A percentile compares a stretch with the other conserved stretches of the same genome.
Evolutionary conservation across 2,888 invertebrate genomes (phyloP).

Genomic region (Epinotia ramella): DNA sequence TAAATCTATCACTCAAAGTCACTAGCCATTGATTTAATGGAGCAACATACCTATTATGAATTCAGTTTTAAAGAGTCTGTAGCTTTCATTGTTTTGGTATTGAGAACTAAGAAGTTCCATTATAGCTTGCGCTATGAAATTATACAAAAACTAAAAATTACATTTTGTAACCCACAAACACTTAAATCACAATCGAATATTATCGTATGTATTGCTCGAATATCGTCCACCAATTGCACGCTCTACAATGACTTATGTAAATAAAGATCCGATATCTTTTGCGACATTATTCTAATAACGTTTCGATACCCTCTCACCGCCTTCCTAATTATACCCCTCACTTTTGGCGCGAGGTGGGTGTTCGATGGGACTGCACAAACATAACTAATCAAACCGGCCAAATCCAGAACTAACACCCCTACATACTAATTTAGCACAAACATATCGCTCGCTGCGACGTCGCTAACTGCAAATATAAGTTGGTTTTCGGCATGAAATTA

Average conservation of each 20-base stretch:
- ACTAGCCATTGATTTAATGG: no score
- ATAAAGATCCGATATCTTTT: background rate
- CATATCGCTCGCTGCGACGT: background rate
- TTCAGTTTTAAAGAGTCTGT: no score
- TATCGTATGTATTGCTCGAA: constrained; percentile 42
- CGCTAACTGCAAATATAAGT: constrained; percentile 29
- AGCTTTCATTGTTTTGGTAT: no score
- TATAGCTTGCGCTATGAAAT: background rate
- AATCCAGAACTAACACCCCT: constrained; percentile 17
- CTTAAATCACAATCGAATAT: constrained; percentile 39
- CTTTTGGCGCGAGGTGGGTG: constrained; percentile 79
- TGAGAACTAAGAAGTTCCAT: background rate
- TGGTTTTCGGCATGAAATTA: constrained; percentile 49
- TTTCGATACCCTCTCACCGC: constrained; percentile 30
- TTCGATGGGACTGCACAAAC: constrained; percentile 69
- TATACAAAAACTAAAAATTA: constrained; percentile 11
- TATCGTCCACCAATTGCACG: constrained; percentile 38
- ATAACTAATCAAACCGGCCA: constrained; percentile 56
- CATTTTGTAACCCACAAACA: background rate
- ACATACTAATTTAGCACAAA: constrained; percentile 6
- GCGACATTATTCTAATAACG: constrained; percentile 20
- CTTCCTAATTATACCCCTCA: constrained; percentile 48
- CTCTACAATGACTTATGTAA: background rate
- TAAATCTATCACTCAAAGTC: no score
- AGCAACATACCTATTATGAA: no score